These are phyloP conservation scores for Epinotia nisella DNA, from an alignment of 2,888 invertebrate species.

Conservation along the genomic window DNA sequence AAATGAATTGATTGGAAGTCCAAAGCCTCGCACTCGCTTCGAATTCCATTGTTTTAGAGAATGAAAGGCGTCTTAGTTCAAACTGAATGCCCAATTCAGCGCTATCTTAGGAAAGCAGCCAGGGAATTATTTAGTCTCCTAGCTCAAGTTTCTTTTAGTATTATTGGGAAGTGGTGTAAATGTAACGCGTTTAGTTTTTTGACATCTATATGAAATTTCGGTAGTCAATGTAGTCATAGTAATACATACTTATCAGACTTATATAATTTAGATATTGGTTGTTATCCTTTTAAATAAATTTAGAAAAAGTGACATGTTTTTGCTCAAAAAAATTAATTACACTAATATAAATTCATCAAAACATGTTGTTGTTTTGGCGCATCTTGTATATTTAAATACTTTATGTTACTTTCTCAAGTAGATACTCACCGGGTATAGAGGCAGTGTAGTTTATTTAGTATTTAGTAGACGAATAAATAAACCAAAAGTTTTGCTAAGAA, in stretches of 20 bases:
- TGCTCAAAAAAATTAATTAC: no score
- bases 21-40: constrained; percentile 17
- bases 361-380: no score
- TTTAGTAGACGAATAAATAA: neutral
- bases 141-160: neutral
- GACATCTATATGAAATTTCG: neutral
- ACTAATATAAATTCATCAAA: no score
- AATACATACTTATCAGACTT: no score
- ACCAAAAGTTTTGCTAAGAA: neutral
- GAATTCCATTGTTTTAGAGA: constrained; percentile 24
- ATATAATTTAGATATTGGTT: no score
- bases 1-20: constrained; percentile 23
- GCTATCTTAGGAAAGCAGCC: constrained; percentile 36
- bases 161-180: neutral
- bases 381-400: no score
- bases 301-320: no score
- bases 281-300: no score
- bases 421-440: no score
- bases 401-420: no score
- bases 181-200: neutral
- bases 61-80: constrained; percentile 36
- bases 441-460: neutral
- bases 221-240: no score
- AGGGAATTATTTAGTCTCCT: constrained; percentile 17
- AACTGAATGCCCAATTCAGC: constrained; percentile 26